These are phyloP conservation scores for Chaetodon trifascialis DNA, from an alignment of 2,113 vertebrate species.

Conservation along the genomic window DNA sequence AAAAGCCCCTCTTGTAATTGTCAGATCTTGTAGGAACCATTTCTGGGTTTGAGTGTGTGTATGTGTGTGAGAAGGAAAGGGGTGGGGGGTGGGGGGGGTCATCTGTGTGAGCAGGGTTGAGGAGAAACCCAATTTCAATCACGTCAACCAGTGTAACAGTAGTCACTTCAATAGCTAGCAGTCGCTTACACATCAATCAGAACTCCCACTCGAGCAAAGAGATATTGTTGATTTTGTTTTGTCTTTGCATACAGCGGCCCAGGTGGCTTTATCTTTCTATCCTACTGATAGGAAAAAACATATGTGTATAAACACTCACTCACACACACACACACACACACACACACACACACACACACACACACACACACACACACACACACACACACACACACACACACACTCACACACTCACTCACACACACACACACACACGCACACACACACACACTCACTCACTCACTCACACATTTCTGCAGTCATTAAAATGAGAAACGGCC, in stretches of 20 bases:
- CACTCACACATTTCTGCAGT: conserved; percentile 73
- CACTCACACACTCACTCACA: conserved; percentile 29
- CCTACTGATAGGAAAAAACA: conserved; percentile 8
- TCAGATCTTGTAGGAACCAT: conserved; percentile 77
- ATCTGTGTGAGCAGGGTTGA: conserved; percentile 45
- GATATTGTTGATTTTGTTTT: conserved; percentile 67
- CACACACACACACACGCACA: conserved; percentile 29
- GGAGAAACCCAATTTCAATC: conserved; percentile 74
- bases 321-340: conserved; percentile 26
- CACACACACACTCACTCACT: no score
- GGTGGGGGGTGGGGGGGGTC: conserved; percentile 19
- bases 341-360: conserved; percentile 38
- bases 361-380: conserved; percentile 22
- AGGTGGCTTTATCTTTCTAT: conserved; percentile 51
- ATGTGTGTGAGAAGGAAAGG: conserved; percentile 18
- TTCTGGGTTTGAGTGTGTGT: conserved; percentile 56
- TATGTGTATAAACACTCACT: conserved; percentile 25
- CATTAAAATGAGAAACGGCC: conserved; percentile 88
- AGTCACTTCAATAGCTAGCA: conserved; percentile 70
- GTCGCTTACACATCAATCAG: conserved; percentile 70
- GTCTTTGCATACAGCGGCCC: conserved; percentile 53
- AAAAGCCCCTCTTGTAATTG: conserved; percentile 83
- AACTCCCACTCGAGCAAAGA: conserved; percentile 57
- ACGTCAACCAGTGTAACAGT: conserved; percentile 67
- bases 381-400: conserved; percentile 26